Conservation (phyloP, 2,888 invertebrate genomes). For the Euplagia quadripunctaria region DNA sequence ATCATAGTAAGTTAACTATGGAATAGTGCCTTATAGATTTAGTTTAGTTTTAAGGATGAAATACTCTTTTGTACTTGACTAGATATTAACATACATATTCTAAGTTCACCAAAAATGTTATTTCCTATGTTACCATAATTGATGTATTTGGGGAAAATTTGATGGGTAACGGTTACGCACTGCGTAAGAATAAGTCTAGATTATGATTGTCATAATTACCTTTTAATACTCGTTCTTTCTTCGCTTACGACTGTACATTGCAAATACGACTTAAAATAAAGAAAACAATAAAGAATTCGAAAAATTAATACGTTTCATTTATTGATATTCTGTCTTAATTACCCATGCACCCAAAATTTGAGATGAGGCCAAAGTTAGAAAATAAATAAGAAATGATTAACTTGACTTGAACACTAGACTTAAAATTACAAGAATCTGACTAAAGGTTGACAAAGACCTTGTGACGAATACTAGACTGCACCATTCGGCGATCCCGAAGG, state of each 20-base stretch:
- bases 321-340: conserved; percentile 27
- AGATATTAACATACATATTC: conserved; percentile 68
- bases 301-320: conserved; percentile 46
- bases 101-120: conserved; percentile 82
- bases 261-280: conserved; percentile 81
- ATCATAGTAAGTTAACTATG: conserved; percentile 85
- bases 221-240: conserved; percentile 74
- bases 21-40: conserved; percentile 87
- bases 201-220: conserved; percentile 67
- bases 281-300: conserved; percentile 75
- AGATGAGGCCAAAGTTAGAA: neutral
- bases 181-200: conserved; percentile 78
- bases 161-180: conserved; percentile 69
- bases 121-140: conserved; percentile 79
- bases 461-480: conserved; percentile 57
- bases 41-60: conserved; percentile 75
- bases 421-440: conserved; percentile 35
- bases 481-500: conserved; percentile 67
- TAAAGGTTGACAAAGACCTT: conserved; percentile 45
- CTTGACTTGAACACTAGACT: conserved; percentile 16
- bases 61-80: conserved; percentile 82
- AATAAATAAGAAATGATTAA: neutral
- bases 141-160: conserved; percentile 65
- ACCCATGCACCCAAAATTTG: neutral
- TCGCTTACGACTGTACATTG: conserved; percentile 83